Evolutionary conservation across 2,797 vertebrate genomes (phyloP), one percentile per base, ranked within the genome.

Genomic region (Bovichtus diacanthus): DNA sequence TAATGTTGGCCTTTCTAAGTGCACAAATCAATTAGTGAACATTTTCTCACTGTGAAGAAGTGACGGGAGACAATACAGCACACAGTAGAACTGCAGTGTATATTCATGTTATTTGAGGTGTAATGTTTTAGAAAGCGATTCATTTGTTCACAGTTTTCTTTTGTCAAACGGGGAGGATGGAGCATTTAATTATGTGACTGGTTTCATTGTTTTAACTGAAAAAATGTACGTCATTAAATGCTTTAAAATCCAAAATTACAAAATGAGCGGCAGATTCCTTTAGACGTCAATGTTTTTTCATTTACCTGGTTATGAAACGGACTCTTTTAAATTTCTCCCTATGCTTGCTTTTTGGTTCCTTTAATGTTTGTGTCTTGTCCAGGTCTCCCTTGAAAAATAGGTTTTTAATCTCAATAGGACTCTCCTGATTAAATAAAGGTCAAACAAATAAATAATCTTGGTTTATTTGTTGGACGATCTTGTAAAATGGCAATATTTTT

Each of bases 1-100:
- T 56, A 38, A 80, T 54, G 34, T 50, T 61, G 18, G 21, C 36
- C 64, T 68, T 66, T 10, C 3, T 50, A 60, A 62, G 36, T 51
- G 23, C 31, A 49, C 39, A 25, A n/a, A 70, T 63, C 15, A 64
- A 43, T 68, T 49, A 62, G 56, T 25, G 27, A 74, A 43, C 1
- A 65, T 31, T 31, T 29, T 38, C 23, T 65, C 25, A 47, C 21
- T 44, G 43, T 68, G 60, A 68, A 34, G 11, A 72, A 71, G 49
- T 39, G 55, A 51, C 61, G 56, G 69, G 21, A 51, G 50, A 29
- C 19, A 60, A 25, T 25, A 59, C 15, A 70, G 11, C 18, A 38
- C 11, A 56, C 13, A 29, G 3, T 41, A 19, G 4, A 66, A 59
- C 23, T 16, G 4, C 3, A 61, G 38, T 21, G 11, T 21, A 29